Evolutionary conservation across 2,113 vertebrate genomes (phyloP).

Genomic region (Zeus faber): DNA sequence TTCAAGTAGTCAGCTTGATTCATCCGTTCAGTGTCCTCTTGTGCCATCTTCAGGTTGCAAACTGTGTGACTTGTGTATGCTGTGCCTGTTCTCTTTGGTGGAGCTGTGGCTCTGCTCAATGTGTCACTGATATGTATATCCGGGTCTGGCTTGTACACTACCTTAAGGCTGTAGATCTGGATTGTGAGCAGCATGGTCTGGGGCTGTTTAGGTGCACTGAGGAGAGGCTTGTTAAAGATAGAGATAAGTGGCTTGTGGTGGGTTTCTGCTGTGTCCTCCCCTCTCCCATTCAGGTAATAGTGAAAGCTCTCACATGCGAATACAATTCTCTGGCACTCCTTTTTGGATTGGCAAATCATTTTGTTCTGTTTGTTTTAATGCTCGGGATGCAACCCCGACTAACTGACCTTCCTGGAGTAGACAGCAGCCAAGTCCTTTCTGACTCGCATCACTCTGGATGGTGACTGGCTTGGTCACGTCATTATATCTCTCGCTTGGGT

Average conservation of each 20-base stretch:
- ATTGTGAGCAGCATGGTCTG: too few species aligned
- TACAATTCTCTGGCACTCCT: constrained; percentile 28
- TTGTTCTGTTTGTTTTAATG: constrained; percentile 25
- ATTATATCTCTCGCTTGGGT: not conserved
- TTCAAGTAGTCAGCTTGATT: constrained; percentile 33
- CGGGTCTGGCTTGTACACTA: too few species aligned
- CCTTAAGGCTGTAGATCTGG: too few species aligned
- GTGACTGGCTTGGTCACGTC: constrained; percentile 1
- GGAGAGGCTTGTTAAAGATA: constrained; percentile 2
- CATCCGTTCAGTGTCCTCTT: constrained; percentile 19
- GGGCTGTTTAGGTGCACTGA: too few species aligned
- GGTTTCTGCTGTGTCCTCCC: constrained; percentile 17
- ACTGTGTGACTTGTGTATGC: not conserved
- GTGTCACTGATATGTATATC: constrained; percentile 12
- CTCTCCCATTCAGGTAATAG: constrained; percentile 27
- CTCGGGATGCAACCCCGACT: constrained; percentile 17
- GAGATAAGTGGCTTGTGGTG: constrained; percentile 24
- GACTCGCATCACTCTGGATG: not conserved
- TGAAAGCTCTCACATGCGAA: constrained; percentile 30
- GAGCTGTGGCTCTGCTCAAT: constrained; percentile 6
- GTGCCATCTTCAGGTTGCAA: constrained; percentile 13
- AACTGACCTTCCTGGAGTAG: not conserved
- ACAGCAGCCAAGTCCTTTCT: not conserved
- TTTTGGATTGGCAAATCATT: constrained; percentile 28
- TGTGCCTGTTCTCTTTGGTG: not conserved